Conservation (phyloP, 2,797 vertebrate genomes). For the Dipus sagitta region DNA sequence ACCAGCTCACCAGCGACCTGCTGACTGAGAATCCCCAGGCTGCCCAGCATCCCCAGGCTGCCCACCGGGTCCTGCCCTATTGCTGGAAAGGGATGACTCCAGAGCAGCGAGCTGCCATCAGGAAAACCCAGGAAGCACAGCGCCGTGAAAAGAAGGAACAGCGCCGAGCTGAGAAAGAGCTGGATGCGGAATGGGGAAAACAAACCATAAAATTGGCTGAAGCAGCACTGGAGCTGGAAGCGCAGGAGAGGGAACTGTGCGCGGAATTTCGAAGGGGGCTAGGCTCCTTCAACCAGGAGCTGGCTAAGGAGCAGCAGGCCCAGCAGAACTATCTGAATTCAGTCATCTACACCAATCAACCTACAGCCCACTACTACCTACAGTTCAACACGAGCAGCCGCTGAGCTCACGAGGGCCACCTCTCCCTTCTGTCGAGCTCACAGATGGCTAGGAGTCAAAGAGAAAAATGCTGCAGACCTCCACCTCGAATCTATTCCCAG, state of each 20-base stretch:
- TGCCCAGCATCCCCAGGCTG: constrained; percentile 66
- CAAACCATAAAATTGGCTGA: constrained; percentile 78
- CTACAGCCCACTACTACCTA: constrained; percentile 68
- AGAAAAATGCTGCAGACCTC: background rate
- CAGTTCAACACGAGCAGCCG: constrained; percentile 84
- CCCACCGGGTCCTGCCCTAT: constrained; percentile 83
- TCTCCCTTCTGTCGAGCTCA: constrained; percentile 33
- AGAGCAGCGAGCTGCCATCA: constrained; percentile 84
- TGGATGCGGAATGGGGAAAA: constrained; percentile 81
- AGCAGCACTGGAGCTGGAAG: constrained; percentile 86
- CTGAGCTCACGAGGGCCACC: constrained; percentile 63
- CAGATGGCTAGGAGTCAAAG: background rate
- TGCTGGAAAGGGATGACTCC: constrained; percentile 86
- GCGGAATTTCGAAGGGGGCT: constrained; percentile 86
- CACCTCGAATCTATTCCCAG: background rate
- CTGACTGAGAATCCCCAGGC: constrained; percentile 79
- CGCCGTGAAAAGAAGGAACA: constrained; percentile 86
- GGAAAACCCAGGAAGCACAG: constrained; percentile 87
- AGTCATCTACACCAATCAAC: constrained; percentile 81
- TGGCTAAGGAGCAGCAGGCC: constrained; percentile 86
- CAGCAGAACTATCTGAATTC: constrained; percentile 88
- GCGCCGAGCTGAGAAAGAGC: constrained; percentile 74
- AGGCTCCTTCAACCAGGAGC: constrained; percentile 87
- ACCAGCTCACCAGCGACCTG: constrained; percentile 84
- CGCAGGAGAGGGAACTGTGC: constrained; percentile 86